Evolutionary conservation across 2,113 vertebrate genomes (phyloP), one percentile per base, ranked within the genome.

Genomic region (Chaetops frenatus): DNA sequence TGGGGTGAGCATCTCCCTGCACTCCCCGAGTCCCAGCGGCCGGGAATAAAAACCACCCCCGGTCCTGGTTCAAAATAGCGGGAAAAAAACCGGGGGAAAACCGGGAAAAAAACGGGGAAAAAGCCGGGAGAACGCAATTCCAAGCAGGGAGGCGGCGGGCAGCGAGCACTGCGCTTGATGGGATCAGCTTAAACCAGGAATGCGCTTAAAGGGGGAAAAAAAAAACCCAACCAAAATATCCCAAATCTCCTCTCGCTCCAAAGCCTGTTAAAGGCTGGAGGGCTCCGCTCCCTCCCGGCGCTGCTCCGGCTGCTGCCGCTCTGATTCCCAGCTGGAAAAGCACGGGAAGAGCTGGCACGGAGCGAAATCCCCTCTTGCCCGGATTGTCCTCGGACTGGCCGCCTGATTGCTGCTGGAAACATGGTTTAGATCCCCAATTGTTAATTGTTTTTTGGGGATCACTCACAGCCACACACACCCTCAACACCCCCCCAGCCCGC

Each of bases 21-120:
- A 22, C 31, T 15, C 66, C 31, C 44, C n/a, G 57, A 57, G 92
- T 81, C 95, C 48, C 56, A 13, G 31, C 25, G 27, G 91, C 67
- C 28, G 10, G 66, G 56, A 90, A 50, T 13, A 72, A 93, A 96
- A 97, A 71, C 77, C 85, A 88, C 56, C 42, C 12, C 87, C 54
- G 54, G 50, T 62, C 95, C 94, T 76, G 77, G 61, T 89, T 93
- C 81, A 92, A 96, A 95, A 96, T 50, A 83, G 42, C 76, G n/a
- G n/a, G n/a, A n/a, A n/a, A n/a, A n/a, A n/a, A n/a, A n/a, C n/a
- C n/a, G n/a, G n/a, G 38, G 38, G 11, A 38, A 11, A 11, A 38
- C 38, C 38, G 38, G 38, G 38, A 38, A 9, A 38, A 11, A 38
- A 38, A n/a, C n/a, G n/a, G n/a, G n/a, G n/a, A n/a, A 14, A 10